Evolutionary conservation across 2,888 invertebrate species (phyloP).

Genomic region (Notodonta dromedarius): DNA sequence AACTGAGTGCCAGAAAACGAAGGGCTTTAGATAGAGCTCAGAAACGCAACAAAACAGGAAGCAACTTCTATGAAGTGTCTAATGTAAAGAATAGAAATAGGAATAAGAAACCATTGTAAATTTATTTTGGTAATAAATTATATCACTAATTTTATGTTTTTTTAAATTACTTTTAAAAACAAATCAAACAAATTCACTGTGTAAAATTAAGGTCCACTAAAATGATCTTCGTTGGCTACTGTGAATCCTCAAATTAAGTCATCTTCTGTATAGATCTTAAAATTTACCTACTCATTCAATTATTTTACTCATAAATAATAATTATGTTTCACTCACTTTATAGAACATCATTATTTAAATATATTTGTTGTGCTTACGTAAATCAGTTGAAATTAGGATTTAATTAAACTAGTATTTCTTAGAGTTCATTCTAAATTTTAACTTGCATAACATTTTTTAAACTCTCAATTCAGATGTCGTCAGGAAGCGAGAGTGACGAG

Average conservation of each 20-base stretch:
- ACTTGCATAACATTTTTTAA: too few relatives aligned
- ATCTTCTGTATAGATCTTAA: too few relatives aligned
- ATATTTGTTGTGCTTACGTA: background rate
- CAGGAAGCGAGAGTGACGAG: slow-evolving; percentile 91
- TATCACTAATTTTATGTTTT: background rate
- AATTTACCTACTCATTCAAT: too few relatives aligned
- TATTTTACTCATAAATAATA: too few relatives aligned
- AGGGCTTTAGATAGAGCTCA: slow-evolving; percentile 89
- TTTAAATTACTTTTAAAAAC: background rate
- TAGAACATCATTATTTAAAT: too few relatives aligned
- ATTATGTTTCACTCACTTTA: too few relatives aligned
- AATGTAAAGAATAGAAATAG: slow-evolving; percentile 95
- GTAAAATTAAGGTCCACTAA: too few relatives aligned
- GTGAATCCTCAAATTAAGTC: too few relatives aligned
- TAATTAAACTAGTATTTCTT: too few relatives aligned
- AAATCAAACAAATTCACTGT: too few relatives aligned
- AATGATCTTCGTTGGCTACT: too few relatives aligned
- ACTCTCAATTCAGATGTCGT: slow-evolving; percentile 73
- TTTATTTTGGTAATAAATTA: slow-evolving; percentile 7
- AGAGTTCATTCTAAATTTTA: too few relatives aligned
- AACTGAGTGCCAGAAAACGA: slow-evolving; percentile 90
- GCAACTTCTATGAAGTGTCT: slow-evolving; percentile 94
- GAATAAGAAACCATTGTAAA: slow-evolving; percentile 82
- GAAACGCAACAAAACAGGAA: slow-evolving; percentile 92
- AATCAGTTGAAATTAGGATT: background rate